Evolutionary conservation across 2,888 invertebrate species (phyloP).

Genomic region (Cryptus viduatorius): DNA sequence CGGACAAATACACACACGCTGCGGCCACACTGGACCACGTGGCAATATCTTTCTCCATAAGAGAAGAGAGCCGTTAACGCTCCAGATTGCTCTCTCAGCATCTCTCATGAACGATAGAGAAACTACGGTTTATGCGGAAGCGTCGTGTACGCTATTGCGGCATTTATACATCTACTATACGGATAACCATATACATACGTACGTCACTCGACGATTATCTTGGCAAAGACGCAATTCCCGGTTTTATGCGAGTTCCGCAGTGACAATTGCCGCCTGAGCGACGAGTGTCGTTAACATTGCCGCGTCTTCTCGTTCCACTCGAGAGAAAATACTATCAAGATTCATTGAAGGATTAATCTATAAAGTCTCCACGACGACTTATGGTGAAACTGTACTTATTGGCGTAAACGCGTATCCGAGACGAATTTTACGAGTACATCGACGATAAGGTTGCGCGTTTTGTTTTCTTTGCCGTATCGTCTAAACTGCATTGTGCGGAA

Average conservation of each 20-base stretch:
- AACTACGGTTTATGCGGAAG: conserved; percentile 31
- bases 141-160: conserved; percentile 2
- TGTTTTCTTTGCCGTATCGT: conserved; percentile 35
- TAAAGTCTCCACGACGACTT: conserved; percentile 44
- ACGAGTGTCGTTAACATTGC: conserved; percentile 59
- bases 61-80: conserved; percentile 39
- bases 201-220: conserved; percentile 57
- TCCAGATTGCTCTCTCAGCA: conserved; percentile 20
- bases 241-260: conserved; percentile 64
- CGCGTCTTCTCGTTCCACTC: conserved; percentile 39
- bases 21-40: not conserved
- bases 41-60: conserved; percentile 4
- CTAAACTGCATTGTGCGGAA: not conserved
- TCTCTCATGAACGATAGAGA: conserved; percentile 41
- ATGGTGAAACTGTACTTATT: not conserved
- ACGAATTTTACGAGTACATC: conserved; percentile 34
- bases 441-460: conserved; percentile 24
- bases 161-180: conserved; percentile 6
- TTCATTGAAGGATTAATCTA: conserved; percentile 66
- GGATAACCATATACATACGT: conserved; percentile 19
- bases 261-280: conserved; percentile 75
- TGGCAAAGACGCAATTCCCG: conserved; percentile 75
- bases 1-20: not conserved
- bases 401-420: conserved; percentile 5
- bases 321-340: conserved; percentile 54